Base-by-base conservation (phyloP, 1,140 invertebrate species). In the Ectropis grisescens region DNA sequence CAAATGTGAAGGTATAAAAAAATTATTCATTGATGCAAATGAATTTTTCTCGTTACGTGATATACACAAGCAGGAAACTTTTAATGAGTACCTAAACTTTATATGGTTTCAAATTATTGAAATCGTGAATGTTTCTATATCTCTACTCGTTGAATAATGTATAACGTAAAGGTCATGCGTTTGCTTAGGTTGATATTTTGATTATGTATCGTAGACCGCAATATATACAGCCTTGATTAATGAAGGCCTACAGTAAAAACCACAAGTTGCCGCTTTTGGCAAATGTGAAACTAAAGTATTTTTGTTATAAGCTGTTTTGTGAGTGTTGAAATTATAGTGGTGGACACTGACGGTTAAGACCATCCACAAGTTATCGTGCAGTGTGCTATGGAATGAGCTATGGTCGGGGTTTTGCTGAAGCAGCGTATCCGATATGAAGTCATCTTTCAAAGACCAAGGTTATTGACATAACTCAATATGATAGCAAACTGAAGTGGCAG, bases 111-210 rank as follows among this genome's bases (percentile, higher is more conserved):
- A n/a, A n/a, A n/a, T n/a, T n/a, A n/a, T n/a, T n/a, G n/a, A n/a
- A n/a, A n/a, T n/a, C n/a, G n/a, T n/a, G n/a, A n/a, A n/a, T n/a
- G n/a, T n/a, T n/a, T n/a, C n/a, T n/a, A n/a, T n/a, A n/a, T n/a
- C n/a, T n/a, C n/a, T n/a, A n/a, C n/a, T n/a, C n/a, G n/a, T 30
- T 60, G 58, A 65, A 65, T 65, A 59, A 69, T 65, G 53, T 55
- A 69, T 64, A 47, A 44, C 58, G 45, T 58, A 19, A 19, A 19
- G 16, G 16, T 19, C 53, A 55, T 50, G 28, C 45, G 57, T 69
- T 66, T 66, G 41, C 37, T 66, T 64, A 66, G 66, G 66, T 55
- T 57, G 37, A 58, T 66, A 56, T 62, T 68, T 55, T 62, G 56
- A 58, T 61, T 49, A 53, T 42, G 43, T 40, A 52, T 34, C 26